Evolutionary conservation across 2,888 invertebrate genomes (phyloP), one percentile per base, ranked within the genome.

Genomic region (Smittia aterrima): DNA sequence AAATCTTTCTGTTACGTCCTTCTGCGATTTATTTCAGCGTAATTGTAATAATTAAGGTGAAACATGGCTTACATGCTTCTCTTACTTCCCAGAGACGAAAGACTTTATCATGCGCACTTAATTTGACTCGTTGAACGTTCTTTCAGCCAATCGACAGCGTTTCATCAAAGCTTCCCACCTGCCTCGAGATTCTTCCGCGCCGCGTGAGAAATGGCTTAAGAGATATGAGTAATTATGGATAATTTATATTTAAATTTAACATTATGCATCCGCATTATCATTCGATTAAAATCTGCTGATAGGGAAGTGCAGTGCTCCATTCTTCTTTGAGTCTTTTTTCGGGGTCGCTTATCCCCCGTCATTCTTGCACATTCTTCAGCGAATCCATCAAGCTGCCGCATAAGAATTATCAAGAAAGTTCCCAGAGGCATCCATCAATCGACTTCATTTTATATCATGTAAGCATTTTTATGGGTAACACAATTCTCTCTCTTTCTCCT

Each of bases 221-320:
- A 24, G 68, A 68, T 68, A 68, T 68, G 68, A 68, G 22, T 47
- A 68, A 68, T 68, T 68, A 68, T 68, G 47, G 47, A 68, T 47
- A 41, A 47, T 68, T 68, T n/a, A n/a, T n/a, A n/a, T n/a, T n/a
- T 68, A 68, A 68, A 68, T 41, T 41, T 47, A 47, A 68, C 68
- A 68, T 68, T 47, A 68, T 68, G 68, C 68, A 68, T 68, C 68
- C 68, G 68, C 47, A 41, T 68, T 68, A 68, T 68, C 68, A 68
- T 41, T 47, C 16, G 68, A 68, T 68, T 47, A 41, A 47, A 20
- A 68, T 68, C 68, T 47, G 25, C 22, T 47, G 68, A 68, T 68
- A 68, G 68, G 47, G 24, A 47, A 68, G 68, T 68, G 66, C 32
- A 40, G 32, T 66, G 24, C 11, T 7, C n/a, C 47, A 3, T 47